phyloP scores from a whole-genome alignment of 1,140 invertebrate species.

The Andrena cerasifolii region DNA sequence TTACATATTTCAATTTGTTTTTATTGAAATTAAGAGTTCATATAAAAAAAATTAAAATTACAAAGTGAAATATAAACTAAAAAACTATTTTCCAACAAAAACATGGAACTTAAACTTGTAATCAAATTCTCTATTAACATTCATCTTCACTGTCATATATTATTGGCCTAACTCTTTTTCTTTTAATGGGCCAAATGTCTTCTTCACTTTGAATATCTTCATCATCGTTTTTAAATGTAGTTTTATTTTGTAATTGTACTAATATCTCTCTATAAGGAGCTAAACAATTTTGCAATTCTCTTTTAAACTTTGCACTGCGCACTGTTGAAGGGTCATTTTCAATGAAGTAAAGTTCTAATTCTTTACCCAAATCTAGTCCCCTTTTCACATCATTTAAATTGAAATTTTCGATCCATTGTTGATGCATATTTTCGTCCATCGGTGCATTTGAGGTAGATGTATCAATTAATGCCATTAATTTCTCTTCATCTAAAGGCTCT shows the following conservation, averaged over 20 bases:
- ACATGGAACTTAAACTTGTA: conserved; percentile 38
- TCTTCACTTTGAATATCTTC: conserved; percentile 24
- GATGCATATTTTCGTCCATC: conserved; percentile 36
- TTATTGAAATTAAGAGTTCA: conserved; percentile 28
- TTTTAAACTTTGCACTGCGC: conserved; percentile 31
- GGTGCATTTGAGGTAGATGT: conserved; percentile 31
- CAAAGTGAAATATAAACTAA: no score
- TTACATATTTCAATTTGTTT: conserved; percentile 44
- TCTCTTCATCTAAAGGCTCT: conserved; percentile 57
- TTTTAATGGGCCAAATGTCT: conserved; percentile 43
- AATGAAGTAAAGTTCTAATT: conserved; percentile 25
- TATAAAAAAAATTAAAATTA: conserved; percentile 26
- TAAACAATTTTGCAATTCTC: conserved; percentile 30
- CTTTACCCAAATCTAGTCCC: conserved; percentile 19
- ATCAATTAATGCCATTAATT: conserved; percentile 44
- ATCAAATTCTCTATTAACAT: conserved; percentile 34
- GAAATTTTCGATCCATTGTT: conserved; percentile 40
- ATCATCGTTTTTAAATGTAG: conserved; percentile 29
- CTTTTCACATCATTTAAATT: conserved; percentile 36
- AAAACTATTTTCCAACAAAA: conserved; percentile 44
- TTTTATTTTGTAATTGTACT: conserved; percentile 19
- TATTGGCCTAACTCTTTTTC: conserved; percentile 41
- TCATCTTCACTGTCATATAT: conserved; percentile 40
- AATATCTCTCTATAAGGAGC: conserved; percentile 32
- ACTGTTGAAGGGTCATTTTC: conserved; percentile 14